Base-by-base conservation (phyloP, 2,113 vertebrate genomes). In the Callorhinus ursinus region DNA sequence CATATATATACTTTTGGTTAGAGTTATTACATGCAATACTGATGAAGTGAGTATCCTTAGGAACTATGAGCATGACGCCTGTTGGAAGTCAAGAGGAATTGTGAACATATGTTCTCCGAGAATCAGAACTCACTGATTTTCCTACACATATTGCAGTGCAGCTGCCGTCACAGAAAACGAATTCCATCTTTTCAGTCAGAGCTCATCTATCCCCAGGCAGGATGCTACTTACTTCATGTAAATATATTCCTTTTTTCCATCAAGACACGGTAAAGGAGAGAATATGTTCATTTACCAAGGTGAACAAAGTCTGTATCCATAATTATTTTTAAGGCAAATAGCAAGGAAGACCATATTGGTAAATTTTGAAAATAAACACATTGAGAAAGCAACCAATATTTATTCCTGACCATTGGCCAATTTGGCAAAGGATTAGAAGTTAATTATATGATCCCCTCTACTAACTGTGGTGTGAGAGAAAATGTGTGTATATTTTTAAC, bases 111-210 rank as follows among this genome's bases (percentile, higher is more conserved):
- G 93, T 96, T 92, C 71, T 88, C 57, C 46, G 96, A 72, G 65
- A 90, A 93, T 74, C 71, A 69, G 84, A 79, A 84, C 63, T 90
- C 69, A 55, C 69, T 90, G 77, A n/a, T 83, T 80, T 74, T 96
- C 74, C 86, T 57, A 22, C 26, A 93, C 83, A 97, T 77, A 93
- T 61, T 87, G 59, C 26, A 95, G 53, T 95, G 49, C 89, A 97
- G 91, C 96, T 97, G 95, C 88, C 90, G 55, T 49, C 74, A 57
- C 21, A 49, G 67, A 95, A 90, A 92, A 96, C 14, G 51, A 88
- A 95, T 92, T 97, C 31, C 22, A 55, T 90, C 46, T 94, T 97
- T 97, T 90, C 21, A 67, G 82, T 81, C 31, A 82, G 95, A 77
- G 33, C 69, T 81, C 90, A 42, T 96, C 57, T 96, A 69, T 95